phyloP scores from a whole-genome alignment of 2,113 vertebrate species.

The Thunnus thynnus region DNA sequence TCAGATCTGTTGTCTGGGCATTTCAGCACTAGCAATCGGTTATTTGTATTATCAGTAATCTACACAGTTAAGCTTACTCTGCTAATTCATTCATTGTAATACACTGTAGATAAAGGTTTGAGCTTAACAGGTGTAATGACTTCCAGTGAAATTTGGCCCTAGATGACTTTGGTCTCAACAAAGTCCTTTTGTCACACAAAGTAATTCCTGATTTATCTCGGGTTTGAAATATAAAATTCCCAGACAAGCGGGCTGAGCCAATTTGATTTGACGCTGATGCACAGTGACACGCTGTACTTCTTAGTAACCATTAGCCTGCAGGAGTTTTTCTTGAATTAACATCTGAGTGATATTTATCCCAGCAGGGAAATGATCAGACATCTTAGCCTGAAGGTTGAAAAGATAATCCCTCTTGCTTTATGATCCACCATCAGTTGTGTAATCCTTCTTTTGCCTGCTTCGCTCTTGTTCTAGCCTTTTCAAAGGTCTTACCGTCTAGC shows the following conservation, averaged over 20 bases:
- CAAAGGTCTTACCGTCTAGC: background rate
- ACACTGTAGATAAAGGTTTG: too few species aligned
- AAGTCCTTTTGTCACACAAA: conserved; percentile 1
- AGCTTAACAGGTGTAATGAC: background rate
- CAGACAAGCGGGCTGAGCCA: background rate
- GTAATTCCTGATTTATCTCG: background rate
- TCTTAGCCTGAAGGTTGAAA: conserved; percentile 44
- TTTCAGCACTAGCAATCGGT: background rate
- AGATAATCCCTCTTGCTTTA: conserved; percentile 58
- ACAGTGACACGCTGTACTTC: conserved; percentile 28
- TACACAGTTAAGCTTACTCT: background rate
- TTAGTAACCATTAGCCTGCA: conserved; percentile 26
- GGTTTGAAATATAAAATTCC: conserved; percentile 11
- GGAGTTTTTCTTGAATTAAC: conserved; percentile 35
- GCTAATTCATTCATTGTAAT: background rate
- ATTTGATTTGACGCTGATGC: conserved; percentile 35
- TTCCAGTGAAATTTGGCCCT: background rate
- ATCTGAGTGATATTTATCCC: conserved; percentile 51
- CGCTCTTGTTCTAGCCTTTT: conserved; percentile 29
- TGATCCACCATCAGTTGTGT: conserved; percentile 18
- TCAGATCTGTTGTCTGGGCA: background rate
- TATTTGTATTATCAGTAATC: background rate
- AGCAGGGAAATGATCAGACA: conserved; percentile 29
- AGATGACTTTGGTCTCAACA: background rate
- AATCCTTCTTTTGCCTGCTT: conserved; percentile 46